Evolutionary conservation across 2,113 vertebrate genomes (phyloP).

Genomic region (Odontesthes bonariensis): DNA sequence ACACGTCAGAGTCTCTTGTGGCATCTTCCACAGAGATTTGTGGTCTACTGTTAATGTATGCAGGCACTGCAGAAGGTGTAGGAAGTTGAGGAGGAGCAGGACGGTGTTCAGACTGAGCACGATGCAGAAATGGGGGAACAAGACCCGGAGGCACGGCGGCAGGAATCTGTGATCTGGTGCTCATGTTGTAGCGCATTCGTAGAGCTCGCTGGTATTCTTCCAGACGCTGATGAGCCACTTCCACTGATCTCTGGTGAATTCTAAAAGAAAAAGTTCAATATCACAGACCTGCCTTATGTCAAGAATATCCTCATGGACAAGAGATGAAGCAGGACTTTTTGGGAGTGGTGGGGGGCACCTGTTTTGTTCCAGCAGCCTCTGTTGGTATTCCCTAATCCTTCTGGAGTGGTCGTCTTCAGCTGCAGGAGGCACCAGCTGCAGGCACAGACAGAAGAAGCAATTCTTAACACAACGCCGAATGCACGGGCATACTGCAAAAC

Average conservation of each 20-base stretch:
- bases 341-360: constrained; percentile 75
- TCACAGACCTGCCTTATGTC: background rate
- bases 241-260: constrained; percentile 84
- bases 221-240: constrained; percentile 84
- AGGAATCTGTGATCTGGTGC: constrained; percentile 9
- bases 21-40: constrained; percentile 12
- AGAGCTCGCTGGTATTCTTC: constrained; percentile 88
- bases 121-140: background rate
- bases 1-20: background rate
- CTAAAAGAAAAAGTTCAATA: constrained; percentile 64
- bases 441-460: background rate
- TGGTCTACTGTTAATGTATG: background rate
- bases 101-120: background rate
- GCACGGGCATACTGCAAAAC: too few relatives aligned
- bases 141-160: constrained; percentile 4
- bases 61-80: background rate
- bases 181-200: constrained; percentile 72
- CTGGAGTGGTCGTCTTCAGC: constrained; percentile 73
- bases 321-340: background rate
- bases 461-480: background rate
- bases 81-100: background rate
- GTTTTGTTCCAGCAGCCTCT: constrained; percentile 87
- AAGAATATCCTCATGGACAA: background rate
- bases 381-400: constrained; percentile 85
- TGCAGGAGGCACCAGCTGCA: constrained; percentile 42